Conservation (phyloP, 2,113 vertebrate species). For the Rutilus rutilus region DNA sequence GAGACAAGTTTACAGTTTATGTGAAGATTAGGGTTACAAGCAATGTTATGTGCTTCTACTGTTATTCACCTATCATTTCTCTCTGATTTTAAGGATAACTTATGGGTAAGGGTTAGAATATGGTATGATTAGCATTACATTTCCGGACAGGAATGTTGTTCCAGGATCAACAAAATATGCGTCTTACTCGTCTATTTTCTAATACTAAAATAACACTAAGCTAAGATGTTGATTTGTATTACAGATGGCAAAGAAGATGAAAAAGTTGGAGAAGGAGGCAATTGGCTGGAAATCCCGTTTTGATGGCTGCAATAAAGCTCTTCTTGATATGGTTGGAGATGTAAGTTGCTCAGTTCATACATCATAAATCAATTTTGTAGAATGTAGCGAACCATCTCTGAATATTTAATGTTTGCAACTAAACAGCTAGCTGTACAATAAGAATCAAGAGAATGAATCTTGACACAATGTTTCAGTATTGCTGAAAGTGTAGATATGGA, state of each 20-base stretch:
- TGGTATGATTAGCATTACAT: too few relatives aligned
- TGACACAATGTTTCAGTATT: background rate
- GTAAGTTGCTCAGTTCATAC: conserved; percentile 71
- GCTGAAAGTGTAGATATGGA: background rate
- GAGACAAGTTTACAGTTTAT: too few relatives aligned
- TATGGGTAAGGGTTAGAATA: too few relatives aligned
- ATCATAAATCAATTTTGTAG: background rate
- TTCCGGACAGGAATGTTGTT: too few relatives aligned
- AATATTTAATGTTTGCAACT: too few relatives aligned
- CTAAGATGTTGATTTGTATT: conserved; percentile 43
- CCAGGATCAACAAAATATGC: too few relatives aligned
- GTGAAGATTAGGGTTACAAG: too few relatives aligned
- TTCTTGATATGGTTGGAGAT: conserved; percentile 95
- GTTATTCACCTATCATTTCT: too few relatives aligned
- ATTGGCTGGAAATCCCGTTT: conserved; percentile 93
- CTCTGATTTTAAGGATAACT: too few relatives aligned
- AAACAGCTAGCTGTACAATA: background rate
- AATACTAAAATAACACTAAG: background rate
- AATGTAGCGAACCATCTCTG: background rate
- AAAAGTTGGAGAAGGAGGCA: conserved; percentile 94
- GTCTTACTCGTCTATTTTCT: too few relatives aligned
- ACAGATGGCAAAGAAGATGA: conserved; percentile 98
- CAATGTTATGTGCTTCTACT: too few relatives aligned
- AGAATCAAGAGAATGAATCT: background rate
- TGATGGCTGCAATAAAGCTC: conserved; percentile 92